Conservation (phyloP, 2,797 vertebrate genomes). For the Melanogrammus aeglefinus region DNA sequence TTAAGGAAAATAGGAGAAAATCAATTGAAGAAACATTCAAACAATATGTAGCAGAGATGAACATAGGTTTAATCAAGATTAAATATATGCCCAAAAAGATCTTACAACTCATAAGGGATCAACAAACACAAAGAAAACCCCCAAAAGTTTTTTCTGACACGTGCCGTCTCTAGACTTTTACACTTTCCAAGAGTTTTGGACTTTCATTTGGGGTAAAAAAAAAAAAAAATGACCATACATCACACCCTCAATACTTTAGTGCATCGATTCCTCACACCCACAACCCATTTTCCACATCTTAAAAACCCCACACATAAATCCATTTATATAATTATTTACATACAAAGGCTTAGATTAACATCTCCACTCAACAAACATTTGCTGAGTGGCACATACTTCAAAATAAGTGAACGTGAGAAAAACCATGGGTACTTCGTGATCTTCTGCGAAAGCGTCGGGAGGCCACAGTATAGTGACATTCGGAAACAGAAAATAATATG, state of each 20-base stretch:
- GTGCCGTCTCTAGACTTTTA: slow-evolving; percentile 49
- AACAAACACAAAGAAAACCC: slow-evolving; percentile 67
- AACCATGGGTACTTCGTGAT: background rate
- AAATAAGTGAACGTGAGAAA: slow-evolving; percentile 37
- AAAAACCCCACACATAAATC: slow-evolving; percentile 63
- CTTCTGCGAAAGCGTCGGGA: background rate
- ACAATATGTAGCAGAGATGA: slow-evolving; percentile 59
- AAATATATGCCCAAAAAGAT: slow-evolving; percentile 74
- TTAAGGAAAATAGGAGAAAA: background rate
- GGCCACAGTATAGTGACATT: background rate
- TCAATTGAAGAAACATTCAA: slow-evolving; percentile 19
- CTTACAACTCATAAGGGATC: slow-evolving; percentile 62
- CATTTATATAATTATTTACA: slow-evolving; percentile 72
- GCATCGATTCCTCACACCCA: slow-evolving; percentile 59
- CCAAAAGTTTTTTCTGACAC: slow-evolving; percentile 48
- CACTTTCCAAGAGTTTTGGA: slow-evolving; percentile 50
- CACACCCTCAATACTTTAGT: slow-evolving; percentile 61
- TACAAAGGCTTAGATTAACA: slow-evolving; percentile 54
- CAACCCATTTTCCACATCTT: slow-evolving; percentile 50
- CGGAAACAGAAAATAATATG: background rate
- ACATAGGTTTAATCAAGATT: slow-evolving; percentile 81
- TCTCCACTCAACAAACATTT: slow-evolving; percentile 38
- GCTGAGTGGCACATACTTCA: slow-evolving; percentile 33
- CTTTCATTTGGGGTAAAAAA: slow-evolving; percentile 60
- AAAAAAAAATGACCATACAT: slow-evolving; percentile 53